These are phyloP conservation scores for Aegithalos caudatus DNA, from an alignment of 2,113 vertebrate species.

Conservation along the genomic window DNA sequence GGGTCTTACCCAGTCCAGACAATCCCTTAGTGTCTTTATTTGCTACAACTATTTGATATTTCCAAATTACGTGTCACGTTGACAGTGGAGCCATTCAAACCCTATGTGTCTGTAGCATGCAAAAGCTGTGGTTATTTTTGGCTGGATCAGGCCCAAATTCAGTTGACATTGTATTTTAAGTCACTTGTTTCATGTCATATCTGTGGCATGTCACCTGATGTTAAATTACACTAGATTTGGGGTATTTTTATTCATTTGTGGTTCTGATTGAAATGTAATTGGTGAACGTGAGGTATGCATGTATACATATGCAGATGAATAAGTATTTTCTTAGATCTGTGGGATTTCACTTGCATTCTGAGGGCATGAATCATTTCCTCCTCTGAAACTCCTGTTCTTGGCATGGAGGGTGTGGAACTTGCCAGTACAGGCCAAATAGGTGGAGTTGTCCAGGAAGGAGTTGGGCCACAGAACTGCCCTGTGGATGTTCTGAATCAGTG, in stretches of 20 bases:
- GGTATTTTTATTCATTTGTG: background rate
- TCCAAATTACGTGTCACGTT: background rate
- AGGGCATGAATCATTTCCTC: slow-evolving; percentile 42
- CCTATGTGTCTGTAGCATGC: background rate
- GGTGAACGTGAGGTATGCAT: background rate
- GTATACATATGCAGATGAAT: background rate
- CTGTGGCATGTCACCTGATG: background rate
- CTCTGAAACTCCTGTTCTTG: background rate
- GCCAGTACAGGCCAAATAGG: background rate
- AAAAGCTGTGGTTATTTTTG: background rate
- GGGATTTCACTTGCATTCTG: slow-evolving; percentile 24
- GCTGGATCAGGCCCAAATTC: background rate
- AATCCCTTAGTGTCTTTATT: background rate
- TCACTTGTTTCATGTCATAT: background rate
- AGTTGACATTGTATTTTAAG: background rate
- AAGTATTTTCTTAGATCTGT: background rate
- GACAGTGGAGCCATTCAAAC: background rate
- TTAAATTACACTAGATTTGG: background rate
- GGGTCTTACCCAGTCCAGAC: background rate
- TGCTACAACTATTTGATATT: background rate
- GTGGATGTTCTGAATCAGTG: background rate
- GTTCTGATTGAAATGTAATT: background rate
- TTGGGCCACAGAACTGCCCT: background rate
- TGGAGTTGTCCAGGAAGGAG: background rate
- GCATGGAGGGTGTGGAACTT: background rate